Evolutionary conservation across 2,888 invertebrate genomes (phyloP).

Genomic region (Lamellibrachia satsuma): DNA sequence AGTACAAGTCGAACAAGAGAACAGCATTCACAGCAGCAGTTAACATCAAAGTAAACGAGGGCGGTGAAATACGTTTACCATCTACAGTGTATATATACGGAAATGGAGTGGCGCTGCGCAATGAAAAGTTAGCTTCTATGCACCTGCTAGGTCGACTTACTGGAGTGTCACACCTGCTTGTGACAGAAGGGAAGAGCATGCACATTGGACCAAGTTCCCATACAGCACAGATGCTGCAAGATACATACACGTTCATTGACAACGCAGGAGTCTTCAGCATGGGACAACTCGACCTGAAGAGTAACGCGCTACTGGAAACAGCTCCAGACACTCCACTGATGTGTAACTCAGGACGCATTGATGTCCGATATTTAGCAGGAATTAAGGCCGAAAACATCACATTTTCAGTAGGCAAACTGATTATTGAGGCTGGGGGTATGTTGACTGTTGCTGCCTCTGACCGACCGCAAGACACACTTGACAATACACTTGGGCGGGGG

Average conservation of each 20-base stretch:
- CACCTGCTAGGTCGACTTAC: slow-evolving; percentile 47
- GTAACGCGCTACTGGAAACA: slow-evolving; percentile 43
- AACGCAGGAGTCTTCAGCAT: slow-evolving; percentile 41
- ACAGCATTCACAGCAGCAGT: slow-evolving; percentile 48
- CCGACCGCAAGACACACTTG: slow-evolving; percentile 45
- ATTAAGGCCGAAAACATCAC: slow-evolving; percentile 50
- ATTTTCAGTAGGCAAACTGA: slow-evolving; percentile 42
- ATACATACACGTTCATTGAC: slow-evolving; percentile 40
- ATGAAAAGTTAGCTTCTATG: slow-evolving; percentile 30
- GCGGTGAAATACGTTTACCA: slow-evolving; percentile 46
- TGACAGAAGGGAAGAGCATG: slow-evolving; percentile 45
- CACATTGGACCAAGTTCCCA: slow-evolving; percentile 45
- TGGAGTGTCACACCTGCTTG: slow-evolving; percentile 45
- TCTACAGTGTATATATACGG: slow-evolving; percentile 48
- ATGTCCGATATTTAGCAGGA: slow-evolving; percentile 44
- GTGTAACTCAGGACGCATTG: slow-evolving; percentile 42
- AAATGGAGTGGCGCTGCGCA: slow-evolving; percentile 40
- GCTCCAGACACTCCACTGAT: slow-evolving; percentile 44
- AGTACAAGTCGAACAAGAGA: slow-evolving; percentile 43
- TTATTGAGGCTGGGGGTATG: slow-evolving; percentile 48
- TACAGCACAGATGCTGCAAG: slow-evolving; percentile 44
- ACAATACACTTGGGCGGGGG: slow-evolving; percentile 43
- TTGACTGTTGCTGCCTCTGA: slow-evolving; percentile 48
- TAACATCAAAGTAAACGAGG: slow-evolving; percentile 47
- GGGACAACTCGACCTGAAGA: slow-evolving; percentile 47